Conservation (phyloP, 2,113 vertebrate genomes). For the Aptenodytes patagonicus region DNA sequence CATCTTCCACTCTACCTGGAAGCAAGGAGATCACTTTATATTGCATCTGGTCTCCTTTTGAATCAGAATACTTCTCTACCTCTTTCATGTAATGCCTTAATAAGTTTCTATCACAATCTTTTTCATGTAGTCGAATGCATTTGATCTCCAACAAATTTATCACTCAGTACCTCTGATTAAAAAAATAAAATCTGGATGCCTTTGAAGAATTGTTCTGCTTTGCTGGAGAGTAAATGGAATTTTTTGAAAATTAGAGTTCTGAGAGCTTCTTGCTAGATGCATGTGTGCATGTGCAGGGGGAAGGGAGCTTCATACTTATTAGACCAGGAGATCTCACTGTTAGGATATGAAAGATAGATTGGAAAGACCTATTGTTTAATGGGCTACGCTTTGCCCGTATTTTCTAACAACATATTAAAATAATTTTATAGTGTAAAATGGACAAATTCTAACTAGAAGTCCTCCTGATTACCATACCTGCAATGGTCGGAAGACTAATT, state of each 20-base stretch:
- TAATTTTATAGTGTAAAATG: background rate
- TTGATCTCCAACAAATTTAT: slow-evolving; percentile 44
- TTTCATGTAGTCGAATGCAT: slow-evolving; percentile 14
- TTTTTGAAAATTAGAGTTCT: background rate
- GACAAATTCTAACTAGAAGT: background rate
- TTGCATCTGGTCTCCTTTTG: background rate
- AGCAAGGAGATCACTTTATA: background rate
- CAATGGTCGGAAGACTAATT: background rate
- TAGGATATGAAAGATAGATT: background rate
- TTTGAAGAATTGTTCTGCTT: slow-evolving; percentile 46
- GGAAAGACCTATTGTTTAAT: background rate
- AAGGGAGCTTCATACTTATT: background rate
- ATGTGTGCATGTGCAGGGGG: background rate
- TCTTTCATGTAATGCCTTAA: slow-evolving; percentile 21
- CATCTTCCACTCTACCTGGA: background rate
- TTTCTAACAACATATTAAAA: background rate
- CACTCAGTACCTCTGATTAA: background rate
- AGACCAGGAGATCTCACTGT: background rate
- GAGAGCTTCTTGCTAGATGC: background rate
- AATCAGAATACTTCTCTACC: background rate
- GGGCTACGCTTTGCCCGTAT: background rate
- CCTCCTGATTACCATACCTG: background rate
- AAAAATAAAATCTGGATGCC: background rate
- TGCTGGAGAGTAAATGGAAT: slow-evolving; percentile 8
- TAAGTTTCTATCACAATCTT: slow-evolving; percentile 3